phyloP scores from a whole-genome alignment of 2,797 vertebrate genomes.

The Chiloscyllium punctatum region DNA sequence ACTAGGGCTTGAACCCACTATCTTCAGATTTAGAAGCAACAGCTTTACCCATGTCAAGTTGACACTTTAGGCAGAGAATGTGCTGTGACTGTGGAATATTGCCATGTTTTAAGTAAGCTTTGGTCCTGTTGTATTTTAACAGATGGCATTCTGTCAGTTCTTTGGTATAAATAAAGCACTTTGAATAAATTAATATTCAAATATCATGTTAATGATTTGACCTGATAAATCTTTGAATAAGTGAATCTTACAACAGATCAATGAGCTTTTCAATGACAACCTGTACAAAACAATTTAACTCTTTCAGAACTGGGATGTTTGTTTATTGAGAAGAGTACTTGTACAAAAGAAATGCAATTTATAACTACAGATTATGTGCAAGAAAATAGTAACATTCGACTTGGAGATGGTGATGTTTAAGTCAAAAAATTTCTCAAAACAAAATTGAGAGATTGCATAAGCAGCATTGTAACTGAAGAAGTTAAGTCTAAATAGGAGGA shows the following conservation, averaged over 20 bases:
- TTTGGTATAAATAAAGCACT: constrained; percentile 1
- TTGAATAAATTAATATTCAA: constrained; percentile 21
- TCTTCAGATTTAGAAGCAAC: background rate
- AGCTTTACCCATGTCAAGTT: background rate
- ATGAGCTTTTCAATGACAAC: background rate
- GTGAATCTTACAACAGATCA: background rate
- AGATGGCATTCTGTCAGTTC: constrained; percentile 26
- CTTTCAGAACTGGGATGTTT: background rate
- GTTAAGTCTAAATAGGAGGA: no score
- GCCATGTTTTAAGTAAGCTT: background rate
- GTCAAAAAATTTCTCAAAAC: background rate
- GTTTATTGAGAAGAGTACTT: background rate
- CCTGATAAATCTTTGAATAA: constrained; percentile 23
- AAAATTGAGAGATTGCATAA: background rate
- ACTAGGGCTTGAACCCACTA: background rate
- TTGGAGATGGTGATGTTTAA: background rate
- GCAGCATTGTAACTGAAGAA: background rate
- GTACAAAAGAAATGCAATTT: background rate
- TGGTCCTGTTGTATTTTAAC: background rate
- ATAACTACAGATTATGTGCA: background rate
- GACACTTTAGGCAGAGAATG: background rate
- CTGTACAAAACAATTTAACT: background rate
- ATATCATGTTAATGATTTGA: constrained; percentile 29
- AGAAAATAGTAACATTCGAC: background rate
- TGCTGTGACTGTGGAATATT: background rate